Evolutionary conservation across 2,113 vertebrate genomes (phyloP).

Genomic region (Burhinus bistriatus): DNA sequence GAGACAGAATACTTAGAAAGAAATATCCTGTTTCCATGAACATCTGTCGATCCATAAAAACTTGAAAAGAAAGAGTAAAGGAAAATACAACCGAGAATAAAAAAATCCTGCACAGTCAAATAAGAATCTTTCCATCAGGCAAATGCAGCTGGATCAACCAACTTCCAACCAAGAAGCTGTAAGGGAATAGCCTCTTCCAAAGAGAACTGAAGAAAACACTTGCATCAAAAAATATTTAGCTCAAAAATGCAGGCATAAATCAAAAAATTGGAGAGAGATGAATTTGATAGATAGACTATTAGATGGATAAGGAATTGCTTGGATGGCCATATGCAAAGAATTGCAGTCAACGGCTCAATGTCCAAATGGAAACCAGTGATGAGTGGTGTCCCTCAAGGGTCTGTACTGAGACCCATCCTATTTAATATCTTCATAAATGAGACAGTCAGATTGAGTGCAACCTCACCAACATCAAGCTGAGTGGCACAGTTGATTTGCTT

Average conservation of each 20-base stretch:
- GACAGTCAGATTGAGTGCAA: not conserved
- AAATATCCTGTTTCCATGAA: not conserved
- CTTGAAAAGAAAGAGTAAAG: not conserved
- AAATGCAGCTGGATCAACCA: not conserved
- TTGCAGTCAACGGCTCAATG: not conserved
- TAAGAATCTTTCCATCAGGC: not conserved
- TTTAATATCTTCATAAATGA: not conserved
- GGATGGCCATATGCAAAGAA: not conserved
- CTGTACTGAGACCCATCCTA: not conserved
- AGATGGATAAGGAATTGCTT: not conserved
- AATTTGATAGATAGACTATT: not conserved
- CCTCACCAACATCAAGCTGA: not conserved
- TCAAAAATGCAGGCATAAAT: not conserved
- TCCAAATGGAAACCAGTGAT: not conserved
- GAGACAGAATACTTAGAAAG: conserved; percentile 22
- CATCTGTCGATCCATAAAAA: conserved; percentile 23
- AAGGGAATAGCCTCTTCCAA: not conserved
- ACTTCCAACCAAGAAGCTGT: not conserved
- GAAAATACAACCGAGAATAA: not conserved
- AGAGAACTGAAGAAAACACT: not conserved
- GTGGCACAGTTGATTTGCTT: not conserved
- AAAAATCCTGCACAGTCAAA: not conserved
- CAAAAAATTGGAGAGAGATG: not conserved
- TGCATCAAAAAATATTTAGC: not conserved
- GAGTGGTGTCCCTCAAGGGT: not conserved